A percentile compares a stretch with the other conserved stretches of the same genome.
Evolutionary conservation across 2,888 invertebrate genomes (phyloP).

Genomic region (Azorinus chamasolen): DNA sequence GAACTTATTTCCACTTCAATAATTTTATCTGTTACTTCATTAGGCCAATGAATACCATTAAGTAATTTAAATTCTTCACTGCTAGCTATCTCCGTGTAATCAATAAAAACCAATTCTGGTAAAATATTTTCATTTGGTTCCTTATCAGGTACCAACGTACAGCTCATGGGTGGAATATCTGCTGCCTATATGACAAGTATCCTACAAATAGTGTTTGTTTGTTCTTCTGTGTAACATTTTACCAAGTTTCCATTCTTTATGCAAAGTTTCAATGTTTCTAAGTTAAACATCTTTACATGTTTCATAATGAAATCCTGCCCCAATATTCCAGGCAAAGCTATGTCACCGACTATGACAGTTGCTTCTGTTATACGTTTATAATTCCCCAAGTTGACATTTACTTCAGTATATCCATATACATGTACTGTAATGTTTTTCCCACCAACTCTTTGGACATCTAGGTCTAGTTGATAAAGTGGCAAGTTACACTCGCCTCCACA

Average conservation of each 20-base stretch:
- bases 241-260: background rate
- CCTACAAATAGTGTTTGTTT: slow-evolving; percentile 9
- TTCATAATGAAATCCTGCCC: too few species aligned
- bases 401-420: too few species aligned
- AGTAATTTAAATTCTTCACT: background rate
- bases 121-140: slow-evolving; percentile 5
- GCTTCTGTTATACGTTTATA: slow-evolving; percentile 5
- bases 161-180: slow-evolving; percentile 6
- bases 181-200: slow-evolving; percentile 7
- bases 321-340: slow-evolving; percentile 39
- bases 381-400: background rate
- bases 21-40: slow-evolving; percentile 17
- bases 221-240: slow-evolving; percentile 6
- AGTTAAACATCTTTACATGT: slow-evolving; percentile 20
- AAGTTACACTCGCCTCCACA: background rate
- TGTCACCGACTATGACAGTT: background rate
- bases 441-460: too few species aligned
- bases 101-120: slow-evolving; percentile 5
- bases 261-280: slow-evolving; percentile 9
- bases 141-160: slow-evolving; percentile 13
- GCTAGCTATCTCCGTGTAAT: background rate
- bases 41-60: slow-evolving; percentile 7
- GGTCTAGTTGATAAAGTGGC: background rate
- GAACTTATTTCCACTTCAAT: slow-evolving; percentile 25
- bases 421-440: slow-evolving; percentile 23